phyloP scores from a whole-genome alignment of 2,797 vertebrate species.

The Babyrousa celebensis region DNA sequence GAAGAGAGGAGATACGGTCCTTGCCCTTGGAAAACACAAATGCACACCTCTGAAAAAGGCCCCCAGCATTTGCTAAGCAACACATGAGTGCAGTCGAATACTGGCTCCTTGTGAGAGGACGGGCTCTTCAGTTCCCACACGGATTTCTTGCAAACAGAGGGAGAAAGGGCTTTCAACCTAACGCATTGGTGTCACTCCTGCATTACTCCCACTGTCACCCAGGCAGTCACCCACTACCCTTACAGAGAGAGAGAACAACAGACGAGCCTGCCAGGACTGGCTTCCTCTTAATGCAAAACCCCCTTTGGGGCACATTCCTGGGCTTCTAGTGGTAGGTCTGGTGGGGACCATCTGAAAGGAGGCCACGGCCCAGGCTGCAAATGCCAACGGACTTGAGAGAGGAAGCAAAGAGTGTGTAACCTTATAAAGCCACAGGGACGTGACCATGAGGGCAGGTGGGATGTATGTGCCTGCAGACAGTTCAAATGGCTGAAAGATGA shows the following conservation, averaged over 20 bases:
- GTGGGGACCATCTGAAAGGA: background rate
- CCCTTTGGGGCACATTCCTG: background rate
- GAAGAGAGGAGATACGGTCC: conserved; percentile 1
- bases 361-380: background rate
- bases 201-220: background rate
- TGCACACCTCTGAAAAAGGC: conserved; percentile 39
- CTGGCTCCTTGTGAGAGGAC: background rate
- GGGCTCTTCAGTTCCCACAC: background rate
- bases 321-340: background rate
- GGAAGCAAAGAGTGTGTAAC: background rate
- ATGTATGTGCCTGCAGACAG: accelerated
- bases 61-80: background rate
- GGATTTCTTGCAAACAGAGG: background rate
- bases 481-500: background rate
- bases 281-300: background rate
- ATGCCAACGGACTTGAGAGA: background rate
- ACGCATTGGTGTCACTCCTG: background rate
- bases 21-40: conserved; percentile 67
- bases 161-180: background rate
- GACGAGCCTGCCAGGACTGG: background rate
- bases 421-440: background rate
- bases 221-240: background rate
- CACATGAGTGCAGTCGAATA: background rate
- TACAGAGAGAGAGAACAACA: background rate
- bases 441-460: background rate